These are phyloP conservation scores for Drosophila greeni DNA, from an alignment of 2,888 invertebrate genomes.

Conservation along the genomic window DNA sequence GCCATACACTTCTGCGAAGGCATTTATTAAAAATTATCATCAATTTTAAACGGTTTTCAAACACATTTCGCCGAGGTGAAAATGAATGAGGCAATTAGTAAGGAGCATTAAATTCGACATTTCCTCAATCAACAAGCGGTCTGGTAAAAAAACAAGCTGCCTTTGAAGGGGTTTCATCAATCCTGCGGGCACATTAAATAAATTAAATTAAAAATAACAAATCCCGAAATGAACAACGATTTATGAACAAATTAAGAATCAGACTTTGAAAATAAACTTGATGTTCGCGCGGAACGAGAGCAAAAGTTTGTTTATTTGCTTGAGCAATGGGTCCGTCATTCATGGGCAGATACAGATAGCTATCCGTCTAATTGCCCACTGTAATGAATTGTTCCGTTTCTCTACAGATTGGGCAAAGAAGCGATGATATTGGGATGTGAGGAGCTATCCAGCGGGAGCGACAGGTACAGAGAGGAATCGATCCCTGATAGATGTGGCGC, in stretches of 20 bases:
- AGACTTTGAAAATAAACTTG: slow-evolving; percentile 65
- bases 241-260: slow-evolving; percentile 69
- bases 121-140: slow-evolving; percentile 61
- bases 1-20: slow-evolving; percentile 36
- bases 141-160: slow-evolving; percentile 24
- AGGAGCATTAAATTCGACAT: slow-evolving; percentile 63
- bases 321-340: slow-evolving; percentile 72
- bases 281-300: slow-evolving; percentile 15
- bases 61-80: slow-evolving; percentile 51
- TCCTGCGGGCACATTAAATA: slow-evolving; percentile 59
- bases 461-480: slow-evolving; percentile 28
- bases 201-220: slow-evolving; percentile 68
- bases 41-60: slow-evolving; percentile 60
- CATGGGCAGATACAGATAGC: slow-evolving; percentile 46
- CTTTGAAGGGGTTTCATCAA: slow-evolving; percentile 66
- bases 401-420: not conserved
- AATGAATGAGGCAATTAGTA: slow-evolving; percentile 58
- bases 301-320: slow-evolving; percentile 68
- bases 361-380: slow-evolving; percentile 54
- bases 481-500: slow-evolving; percentile 68
- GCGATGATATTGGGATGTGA: slow-evolving; percentile 1
- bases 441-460: slow-evolving; percentile 1
- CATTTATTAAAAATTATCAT: slow-evolving; percentile 64
- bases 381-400: slow-evolving; percentile 71
- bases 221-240: slow-evolving; percentile 61